These are phyloP conservation scores for Aporophyla nigra DNA, from an alignment of 2,888 invertebrate species.

Conservation along the genomic window DNA sequence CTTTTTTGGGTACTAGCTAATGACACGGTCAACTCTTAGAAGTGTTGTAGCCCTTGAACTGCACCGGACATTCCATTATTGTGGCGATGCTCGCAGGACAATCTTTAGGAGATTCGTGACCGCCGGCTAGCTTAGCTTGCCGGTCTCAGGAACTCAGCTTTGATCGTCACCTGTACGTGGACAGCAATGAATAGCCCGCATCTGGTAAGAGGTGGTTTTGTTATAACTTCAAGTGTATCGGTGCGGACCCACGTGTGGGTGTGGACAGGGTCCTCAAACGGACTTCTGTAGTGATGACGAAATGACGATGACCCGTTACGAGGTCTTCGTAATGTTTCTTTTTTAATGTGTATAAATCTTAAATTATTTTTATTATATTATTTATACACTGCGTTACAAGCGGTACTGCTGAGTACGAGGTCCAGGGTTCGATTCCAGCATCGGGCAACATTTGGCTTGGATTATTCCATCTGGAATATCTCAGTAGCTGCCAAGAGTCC, in stretches of 20 bases:
- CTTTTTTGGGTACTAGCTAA: too few relatives aligned
- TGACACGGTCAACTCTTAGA: not conserved
- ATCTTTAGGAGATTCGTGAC: not conserved
- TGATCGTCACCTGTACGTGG: not conserved
- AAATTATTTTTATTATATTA: too few relatives aligned
- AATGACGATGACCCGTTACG: not conserved
- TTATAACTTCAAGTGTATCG: not conserved
- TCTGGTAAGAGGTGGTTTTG: too few relatives aligned
- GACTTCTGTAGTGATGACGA: not conserved
- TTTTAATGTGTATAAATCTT: too few relatives aligned
- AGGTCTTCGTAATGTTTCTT: too few relatives aligned
- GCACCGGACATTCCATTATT: not conserved
- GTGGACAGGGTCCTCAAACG: not conserved
- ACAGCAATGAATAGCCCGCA: not conserved
- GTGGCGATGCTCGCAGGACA: not conserved
- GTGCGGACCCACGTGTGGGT: too few relatives aligned
- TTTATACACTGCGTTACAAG: too few relatives aligned
- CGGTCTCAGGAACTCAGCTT: not conserved
- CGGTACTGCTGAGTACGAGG: too few relatives aligned
- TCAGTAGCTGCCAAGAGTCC: too few relatives aligned
- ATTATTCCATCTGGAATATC: too few relatives aligned
- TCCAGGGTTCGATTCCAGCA: too few relatives aligned
- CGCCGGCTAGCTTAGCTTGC: not conserved
- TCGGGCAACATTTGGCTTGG: too few relatives aligned
- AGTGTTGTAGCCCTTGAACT: not conserved